Base-by-base conservation (phyloP, 2,113 vertebrate genomes). In the Oreochromis niloticus region DNA sequence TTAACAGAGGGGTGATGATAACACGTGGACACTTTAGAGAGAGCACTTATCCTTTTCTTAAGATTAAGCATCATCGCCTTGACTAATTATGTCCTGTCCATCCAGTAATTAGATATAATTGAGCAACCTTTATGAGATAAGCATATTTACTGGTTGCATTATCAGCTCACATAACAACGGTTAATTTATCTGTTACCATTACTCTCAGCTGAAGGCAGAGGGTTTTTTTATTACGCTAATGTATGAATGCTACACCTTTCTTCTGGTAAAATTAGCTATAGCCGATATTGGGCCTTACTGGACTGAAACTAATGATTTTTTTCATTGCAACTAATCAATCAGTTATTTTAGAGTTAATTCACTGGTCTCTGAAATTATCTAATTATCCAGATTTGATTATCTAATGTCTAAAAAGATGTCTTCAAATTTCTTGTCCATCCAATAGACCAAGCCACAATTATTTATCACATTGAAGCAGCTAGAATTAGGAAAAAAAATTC, bases 21-120 rank as follows among this genome's bases (percentile, higher is more conserved):
- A 90, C 81, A 80, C 80, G 75, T 36, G 81, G 90, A 88, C 86
- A 88, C 84, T 79, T 85, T 56, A 81, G 86, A 85, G 85, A 68
- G 48, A 75, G 54, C 75, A 84, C 59, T 91, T 87, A 80, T 75
- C 82, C 82, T 73, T 91, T 88, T 89, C 87, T 85, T 16, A 79
- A 87, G 89, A 91, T 94, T 81, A 91, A 90, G 87, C 83, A 85
- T 89, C 87, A 85, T 83, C 83, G 55, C 73, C 63, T 59, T 75
- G 81, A 82, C 84, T 93, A 91, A 94, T 93, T 86, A 84, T 89
- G 87, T 92, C 87, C 87, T 89, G 85, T 92, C 87, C 41, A 75
- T 79, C 82, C 61, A 80, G 83, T 89, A 88, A 92, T 94, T 80
- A 92, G 71, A 89, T 90, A 88, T 90, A 87, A 93, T 89, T 90